Percentiles rank a stretch among this genome's conserved stretches.
Conservation (phyloP, 2,797 vertebrate genomes). For the Ctenopoma multispine region DNA sequence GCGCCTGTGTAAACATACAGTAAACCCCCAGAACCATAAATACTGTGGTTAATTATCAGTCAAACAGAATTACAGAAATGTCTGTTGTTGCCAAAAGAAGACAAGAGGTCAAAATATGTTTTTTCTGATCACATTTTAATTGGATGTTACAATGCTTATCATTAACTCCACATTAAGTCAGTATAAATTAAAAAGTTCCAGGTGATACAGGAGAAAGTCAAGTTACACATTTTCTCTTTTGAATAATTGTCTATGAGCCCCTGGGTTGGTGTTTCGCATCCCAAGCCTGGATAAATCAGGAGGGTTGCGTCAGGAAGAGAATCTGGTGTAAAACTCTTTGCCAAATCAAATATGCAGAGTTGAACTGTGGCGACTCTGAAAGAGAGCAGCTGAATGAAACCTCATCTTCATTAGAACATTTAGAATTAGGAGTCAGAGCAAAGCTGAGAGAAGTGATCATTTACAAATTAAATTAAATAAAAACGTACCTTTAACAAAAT, state of each 20-base stretch:
- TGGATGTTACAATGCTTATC: background rate
- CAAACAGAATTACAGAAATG: background rate
- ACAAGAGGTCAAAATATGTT: background rate
- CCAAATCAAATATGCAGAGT: no score
- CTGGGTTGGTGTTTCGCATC: no score
- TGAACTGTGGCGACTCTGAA: no score
- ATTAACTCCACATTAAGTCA: background rate
- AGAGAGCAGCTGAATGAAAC: no score
- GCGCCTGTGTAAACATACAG: background rate
- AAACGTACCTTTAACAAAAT: no score
- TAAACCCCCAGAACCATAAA: background rate
- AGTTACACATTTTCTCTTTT: no score
- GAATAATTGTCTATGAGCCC: no score
- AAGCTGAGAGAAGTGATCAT: background rate
- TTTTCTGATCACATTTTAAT: background rate
- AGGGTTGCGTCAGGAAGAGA: no score
- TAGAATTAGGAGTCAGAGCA: background rate
- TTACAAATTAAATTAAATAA: background rate
- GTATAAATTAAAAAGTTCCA: background rate
- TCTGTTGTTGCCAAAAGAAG: background rate
- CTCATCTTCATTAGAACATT: no score
- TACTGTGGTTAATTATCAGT: background rate
- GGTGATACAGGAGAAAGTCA: background rate
- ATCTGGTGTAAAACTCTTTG: no score
- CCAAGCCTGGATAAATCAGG: no score